Evolutionary conservation across 2,888 invertebrate species (phyloP).

Genomic region (Scaptodrosophila latifasciaeformis): DNA sequence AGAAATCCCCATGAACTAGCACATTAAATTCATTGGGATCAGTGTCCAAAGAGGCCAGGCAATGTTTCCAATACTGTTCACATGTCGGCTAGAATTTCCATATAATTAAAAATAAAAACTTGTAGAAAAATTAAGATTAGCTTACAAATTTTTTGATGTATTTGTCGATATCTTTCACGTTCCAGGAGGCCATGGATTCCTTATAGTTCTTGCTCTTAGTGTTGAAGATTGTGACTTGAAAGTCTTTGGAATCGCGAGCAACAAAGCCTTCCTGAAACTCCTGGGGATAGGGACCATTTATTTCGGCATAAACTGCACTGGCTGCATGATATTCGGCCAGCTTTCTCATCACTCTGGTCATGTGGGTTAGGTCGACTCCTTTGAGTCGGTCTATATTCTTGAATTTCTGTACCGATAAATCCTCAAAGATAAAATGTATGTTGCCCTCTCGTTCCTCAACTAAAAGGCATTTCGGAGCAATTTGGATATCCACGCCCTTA

Average conservation of each 20-base stretch:
- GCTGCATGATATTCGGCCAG: conserved; percentile 73
- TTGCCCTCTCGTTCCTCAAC: conserved; percentile 40
- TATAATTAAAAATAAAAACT: background rate
- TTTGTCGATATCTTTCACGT: conserved; percentile 45
- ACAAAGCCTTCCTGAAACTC: conserved; percentile 49
- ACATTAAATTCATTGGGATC: conserved; percentile 56
- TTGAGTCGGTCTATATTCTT: conserved; percentile 58
- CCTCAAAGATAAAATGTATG: conserved; percentile 68
- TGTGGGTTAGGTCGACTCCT: conserved; percentile 65
- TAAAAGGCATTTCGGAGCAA: conserved; percentile 64
- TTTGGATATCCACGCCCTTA: conserved; percentile 50
- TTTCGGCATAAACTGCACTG: conserved; percentile 59
- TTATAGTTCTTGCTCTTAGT: conserved; percentile 23
- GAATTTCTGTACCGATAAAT: conserved; percentile 49
- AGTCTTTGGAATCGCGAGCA: background rate
- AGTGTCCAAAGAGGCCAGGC: conserved; percentile 22
- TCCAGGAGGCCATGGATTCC: conserved; percentile 57
- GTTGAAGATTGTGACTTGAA: conserved; percentile 14
- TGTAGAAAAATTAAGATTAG: background rate
- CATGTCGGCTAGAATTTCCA: conserved; percentile 37
- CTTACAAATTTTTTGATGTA: conserved; percentile 54
- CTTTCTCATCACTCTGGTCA: conserved; percentile 49
- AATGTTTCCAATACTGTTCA: conserved; percentile 49
- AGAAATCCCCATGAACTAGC: conserved; percentile 70
- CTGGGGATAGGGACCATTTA: conserved; percentile 52